Percentiles rank a stretch among this genome's conserved stretches.
Conservation (phyloP, 2,888 invertebrate genomes). For the Esperia sulphurella region DNA sequence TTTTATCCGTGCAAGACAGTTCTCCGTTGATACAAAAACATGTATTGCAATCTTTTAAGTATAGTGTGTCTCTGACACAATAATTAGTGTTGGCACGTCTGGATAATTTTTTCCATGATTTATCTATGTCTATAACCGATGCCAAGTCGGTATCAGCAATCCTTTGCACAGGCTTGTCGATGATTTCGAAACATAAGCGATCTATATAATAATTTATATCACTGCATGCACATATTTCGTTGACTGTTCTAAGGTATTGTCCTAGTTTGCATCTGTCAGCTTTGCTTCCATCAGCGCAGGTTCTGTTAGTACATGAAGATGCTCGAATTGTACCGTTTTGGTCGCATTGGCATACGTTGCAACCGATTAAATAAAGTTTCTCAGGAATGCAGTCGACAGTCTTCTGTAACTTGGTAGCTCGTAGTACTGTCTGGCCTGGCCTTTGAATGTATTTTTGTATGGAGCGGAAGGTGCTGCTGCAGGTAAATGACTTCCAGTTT, state of each 20-base stretch:
- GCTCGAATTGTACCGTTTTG: slow-evolving; percentile 23
- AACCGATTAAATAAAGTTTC: slow-evolving; percentile 36
- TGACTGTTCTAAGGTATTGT: slow-evolving; percentile 31
- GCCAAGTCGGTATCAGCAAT: slow-evolving; percentile 19
- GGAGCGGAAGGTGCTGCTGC: slow-evolving; percentile 31
- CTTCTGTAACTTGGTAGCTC: background rate
- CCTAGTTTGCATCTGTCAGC: slow-evolving; percentile 35
- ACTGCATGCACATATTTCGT: slow-evolving; percentile 45
- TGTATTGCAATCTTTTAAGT: slow-evolving; percentile 37
- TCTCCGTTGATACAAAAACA: slow-evolving; percentile 30
- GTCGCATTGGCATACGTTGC: slow-evolving; percentile 46
- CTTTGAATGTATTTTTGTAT: slow-evolving; percentile 14
- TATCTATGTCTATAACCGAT: slow-evolving; percentile 17
- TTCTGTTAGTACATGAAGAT: slow-evolving; percentile 35
- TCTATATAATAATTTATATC: slow-evolving; percentile 41
- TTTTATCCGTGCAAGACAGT: slow-evolving; percentile 23
- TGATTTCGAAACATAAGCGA: slow-evolving; percentile 33
- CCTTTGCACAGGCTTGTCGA: slow-evolving; percentile 21
- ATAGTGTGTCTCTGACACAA: slow-evolving; percentile 4
- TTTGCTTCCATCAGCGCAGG: slow-evolving; percentile 31
- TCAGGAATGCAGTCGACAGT: slow-evolving; percentile 26
- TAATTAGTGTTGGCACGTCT: background rate
- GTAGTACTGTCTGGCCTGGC: background rate
- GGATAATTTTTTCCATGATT: background rate
- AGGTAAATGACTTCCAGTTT: slow-evolving; percentile 38